Conservation (phyloP, 2,113 vertebrate species). For the Suricata suricatta region DNA sequence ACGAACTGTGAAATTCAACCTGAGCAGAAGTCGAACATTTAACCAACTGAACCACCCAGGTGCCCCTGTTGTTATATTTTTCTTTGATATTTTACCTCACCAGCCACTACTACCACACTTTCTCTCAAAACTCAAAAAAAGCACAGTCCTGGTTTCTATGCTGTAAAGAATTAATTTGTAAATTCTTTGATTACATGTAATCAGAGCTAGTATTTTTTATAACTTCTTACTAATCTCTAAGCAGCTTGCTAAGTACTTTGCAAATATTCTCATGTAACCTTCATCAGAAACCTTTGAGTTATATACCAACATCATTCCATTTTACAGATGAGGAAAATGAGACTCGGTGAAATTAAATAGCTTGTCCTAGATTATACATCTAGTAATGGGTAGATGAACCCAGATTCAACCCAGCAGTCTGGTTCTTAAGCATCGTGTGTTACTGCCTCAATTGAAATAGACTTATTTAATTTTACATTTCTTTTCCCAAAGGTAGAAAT, state of each 20-base stretch:
- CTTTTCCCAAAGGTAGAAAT: neutral
- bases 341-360: neutral
- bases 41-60: too few relatives aligned
- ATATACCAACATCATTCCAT: neutral
- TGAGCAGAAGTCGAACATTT: too few relatives aligned
- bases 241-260: neutral
- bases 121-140: neutral
- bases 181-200: neutral
- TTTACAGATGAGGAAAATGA: neutral
- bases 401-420: neutral
- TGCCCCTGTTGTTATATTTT: neutral
- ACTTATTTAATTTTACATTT: constrained; percentile 5
- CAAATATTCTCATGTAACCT: neutral
- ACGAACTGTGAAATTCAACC: too few relatives aligned
- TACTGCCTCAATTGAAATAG: neutral
- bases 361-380: neutral
- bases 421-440: neutral
- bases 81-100: neutral
- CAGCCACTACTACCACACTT: neutral
- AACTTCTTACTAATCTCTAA: neutral
- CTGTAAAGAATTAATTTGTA: neutral
- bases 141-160: neutral
- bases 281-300: neutral
- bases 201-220: neutral
- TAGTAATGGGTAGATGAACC: neutral